A percentile compares a stretch with the other conserved stretches of the same genome.
Evolutionary conservation across 2,888 invertebrate genomes (phyloP).

Genomic region (Drosophila fulvimacula): DNA sequence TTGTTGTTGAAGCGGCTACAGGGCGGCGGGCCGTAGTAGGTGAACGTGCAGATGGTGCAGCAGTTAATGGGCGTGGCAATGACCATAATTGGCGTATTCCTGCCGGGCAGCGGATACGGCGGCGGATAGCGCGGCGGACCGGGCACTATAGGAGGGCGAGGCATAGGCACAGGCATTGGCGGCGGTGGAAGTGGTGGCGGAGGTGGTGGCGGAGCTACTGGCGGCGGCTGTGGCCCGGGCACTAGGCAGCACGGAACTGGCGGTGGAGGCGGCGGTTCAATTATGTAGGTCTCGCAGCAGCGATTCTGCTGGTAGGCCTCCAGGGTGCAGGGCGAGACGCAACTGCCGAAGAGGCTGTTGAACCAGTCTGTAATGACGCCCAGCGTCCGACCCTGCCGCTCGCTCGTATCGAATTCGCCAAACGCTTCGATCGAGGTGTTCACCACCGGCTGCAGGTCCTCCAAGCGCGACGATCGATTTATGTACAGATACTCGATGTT

Average conservation of each 20-base stretch:
- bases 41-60: conserved; percentile 71
- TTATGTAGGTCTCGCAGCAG: conserved; percentile 67
- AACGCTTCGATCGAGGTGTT: conserved; percentile 72
- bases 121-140: conserved; percentile 40
- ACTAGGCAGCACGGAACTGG: conserved; percentile 39
- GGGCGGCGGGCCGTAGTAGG: conserved; percentile 78
- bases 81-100: conserved; percentile 56
- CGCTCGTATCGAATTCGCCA: conserved; percentile 59
- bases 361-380: conserved; percentile 67
- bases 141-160: conserved; percentile 23
- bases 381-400: conserved; percentile 74
- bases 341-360: conserved; percentile 56
- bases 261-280: conserved; percentile 39
- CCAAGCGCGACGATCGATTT: conserved; percentile 55
- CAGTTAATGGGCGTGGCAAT: conserved; percentile 70
- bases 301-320: conserved; percentile 71
- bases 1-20: conserved; percentile 57
- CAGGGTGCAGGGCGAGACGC: conserved; percentile 75
- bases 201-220: conserved; percentile 15
- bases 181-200: conserved; percentile 10
- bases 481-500: conserved; percentile 43
- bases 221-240: conserved; percentile 17
- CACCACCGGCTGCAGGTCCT: conserved; percentile 45
- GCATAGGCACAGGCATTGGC: conserved; percentile 16
- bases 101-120: conserved; percentile 38